Base-by-base conservation (phyloP, 2,113 vertebrate genomes). In the Fulmarus glacialis region DNA sequence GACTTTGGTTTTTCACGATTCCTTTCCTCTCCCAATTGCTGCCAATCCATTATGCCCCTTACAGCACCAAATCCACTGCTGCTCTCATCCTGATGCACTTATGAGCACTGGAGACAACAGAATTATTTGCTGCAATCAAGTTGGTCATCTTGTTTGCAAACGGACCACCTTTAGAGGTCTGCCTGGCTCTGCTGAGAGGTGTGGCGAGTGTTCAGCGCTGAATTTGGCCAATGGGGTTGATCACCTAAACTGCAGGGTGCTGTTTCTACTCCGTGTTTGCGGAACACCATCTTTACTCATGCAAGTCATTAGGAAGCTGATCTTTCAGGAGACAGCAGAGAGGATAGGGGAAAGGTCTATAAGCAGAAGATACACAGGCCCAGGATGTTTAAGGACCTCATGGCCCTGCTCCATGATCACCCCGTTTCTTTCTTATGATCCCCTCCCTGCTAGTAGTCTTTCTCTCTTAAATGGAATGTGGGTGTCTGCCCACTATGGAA, bases 1-100 rank as follows among this genome's bases (percentile, higher is more conserved):
- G 95, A 82, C 78, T 96, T 96, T 77, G 87, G 95, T 85, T 94
- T 97, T 97, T 59, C 91, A 87, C 4, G 2, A 96, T 90, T 94
- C 78, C 74, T 88, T 94, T 89, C 71, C 91, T 82, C 59, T 90
- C 78, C 85, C 84, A 78, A 45, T 90, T 92, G 82, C 91, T 96
- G 67, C 78, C 50, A 89, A 79, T 92, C 87, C 82, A 80, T 95
- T 95, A 82, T 19, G n/a, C 53, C 42, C 45, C 78, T 89, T 42
- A 48, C 12, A 72, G 78, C 66, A 42, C 70, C 85, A 93, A 91
- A 96, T 53, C 48, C 53, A 82, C 78, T 60, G 50, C 71, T 66
- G 55, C 52, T 89, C 68, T 52, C 38, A 71, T 15, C 64, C 40
- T 32, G 40, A 63, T 53, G n/a, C 62, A 53, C 48, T 87, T 60